Conservation (phyloP, 2,113 vertebrate species). For the Megaceryle maxima region DNA sequence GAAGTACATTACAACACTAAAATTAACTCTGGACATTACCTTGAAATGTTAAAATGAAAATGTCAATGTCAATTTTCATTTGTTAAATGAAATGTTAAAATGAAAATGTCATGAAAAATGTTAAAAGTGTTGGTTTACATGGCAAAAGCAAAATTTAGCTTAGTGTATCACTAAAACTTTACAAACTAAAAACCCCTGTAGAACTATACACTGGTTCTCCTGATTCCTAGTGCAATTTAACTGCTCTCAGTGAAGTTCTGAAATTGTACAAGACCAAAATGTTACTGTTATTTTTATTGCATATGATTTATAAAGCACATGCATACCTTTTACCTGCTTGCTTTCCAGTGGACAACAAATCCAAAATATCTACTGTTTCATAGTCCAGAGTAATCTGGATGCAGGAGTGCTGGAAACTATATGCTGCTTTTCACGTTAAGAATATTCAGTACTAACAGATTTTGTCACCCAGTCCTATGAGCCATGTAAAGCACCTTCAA, state of each 20-base stretch:
- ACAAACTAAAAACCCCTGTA: neutral
- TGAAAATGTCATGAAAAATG: neutral
- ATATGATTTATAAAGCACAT: neutral
- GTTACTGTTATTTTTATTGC: neutral
- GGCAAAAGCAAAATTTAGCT: neutral
- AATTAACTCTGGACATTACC: neutral
- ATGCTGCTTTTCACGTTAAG: neutral
- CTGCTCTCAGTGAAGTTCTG: neutral
- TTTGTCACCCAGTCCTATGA: neutral
- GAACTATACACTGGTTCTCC: neutral
- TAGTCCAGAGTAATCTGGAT: neutral
- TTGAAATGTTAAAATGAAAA: neutral
- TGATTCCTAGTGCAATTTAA: neutral
- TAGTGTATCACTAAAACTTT: neutral
- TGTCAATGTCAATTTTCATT: no score
- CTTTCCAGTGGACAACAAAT: neutral
- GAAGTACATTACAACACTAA: neutral
- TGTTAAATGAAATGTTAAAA: no score
- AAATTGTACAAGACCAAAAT: neutral
- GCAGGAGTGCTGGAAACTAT: neutral
- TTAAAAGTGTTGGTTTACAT: neutral
- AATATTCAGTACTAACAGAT: neutral
- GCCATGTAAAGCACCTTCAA: neutral
- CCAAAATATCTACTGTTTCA: neutral
- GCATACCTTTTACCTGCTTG: neutral